Percentiles rank a stretch among this genome's conserved stretches.
Conservation (phyloP, 1,140 invertebrate species). For the Apis florea region DNA sequence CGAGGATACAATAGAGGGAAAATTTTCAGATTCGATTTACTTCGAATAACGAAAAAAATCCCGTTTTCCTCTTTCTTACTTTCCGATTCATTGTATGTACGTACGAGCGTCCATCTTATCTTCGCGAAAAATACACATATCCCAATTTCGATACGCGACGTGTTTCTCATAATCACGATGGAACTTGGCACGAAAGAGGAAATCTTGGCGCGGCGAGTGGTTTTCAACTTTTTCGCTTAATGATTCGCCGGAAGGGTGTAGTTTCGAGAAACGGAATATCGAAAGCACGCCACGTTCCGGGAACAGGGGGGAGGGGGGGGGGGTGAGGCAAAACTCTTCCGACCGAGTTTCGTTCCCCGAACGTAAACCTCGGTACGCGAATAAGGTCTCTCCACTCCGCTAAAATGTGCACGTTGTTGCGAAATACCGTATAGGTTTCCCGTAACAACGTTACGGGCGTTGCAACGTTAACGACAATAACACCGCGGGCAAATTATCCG, state of each 20-base stretch:
- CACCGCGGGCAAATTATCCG: not conserved
- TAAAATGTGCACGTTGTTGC: not conserved
- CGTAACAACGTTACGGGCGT: not conserved
- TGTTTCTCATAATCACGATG: no score
- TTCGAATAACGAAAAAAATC: no score
- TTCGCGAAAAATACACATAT: no score
- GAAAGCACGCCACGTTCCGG: not conserved
- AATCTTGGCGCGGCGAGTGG: not conserved
- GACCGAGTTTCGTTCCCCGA: slow-evolving; percentile 18
- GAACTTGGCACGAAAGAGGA: not conserved
- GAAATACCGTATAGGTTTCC: not conserved
- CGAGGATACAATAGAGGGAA: no score
- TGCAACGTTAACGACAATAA: slow-evolving; percentile 6
- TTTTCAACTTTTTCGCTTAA: not conserved
- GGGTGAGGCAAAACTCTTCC: not conserved
- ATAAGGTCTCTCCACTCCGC: not conserved
- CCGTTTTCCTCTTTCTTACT: no score
- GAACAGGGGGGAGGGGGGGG: not conserved
- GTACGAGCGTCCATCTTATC: no score
- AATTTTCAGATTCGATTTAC: no score
- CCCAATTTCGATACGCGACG: no score
- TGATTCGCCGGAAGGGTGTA: not conserved
- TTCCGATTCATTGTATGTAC: no score
- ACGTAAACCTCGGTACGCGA: slow-evolving; percentile 2
- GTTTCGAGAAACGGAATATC: not conserved